These are phyloP conservation scores for Thryonomys swinderianus DNA, from an alignment of 2,113 vertebrate genomes.

Conservation along the genomic window DNA sequence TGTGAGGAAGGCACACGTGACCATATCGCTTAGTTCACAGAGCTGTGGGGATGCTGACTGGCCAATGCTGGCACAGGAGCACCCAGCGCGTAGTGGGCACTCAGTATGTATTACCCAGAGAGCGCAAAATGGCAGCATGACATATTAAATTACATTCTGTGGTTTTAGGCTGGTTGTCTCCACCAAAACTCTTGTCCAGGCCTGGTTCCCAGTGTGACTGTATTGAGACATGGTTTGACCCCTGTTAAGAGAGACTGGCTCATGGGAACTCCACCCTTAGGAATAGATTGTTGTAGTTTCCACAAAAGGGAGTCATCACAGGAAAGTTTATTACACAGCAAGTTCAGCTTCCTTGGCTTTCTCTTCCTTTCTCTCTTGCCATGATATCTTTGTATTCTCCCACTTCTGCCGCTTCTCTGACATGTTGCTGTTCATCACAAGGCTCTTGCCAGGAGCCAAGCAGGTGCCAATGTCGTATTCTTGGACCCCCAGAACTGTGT, in stretches of 20 bases:
- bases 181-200: not conserved
- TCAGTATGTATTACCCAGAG: too few relatives aligned
- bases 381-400: not conserved
- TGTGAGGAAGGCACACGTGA: not conserved
- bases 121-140: fast-evolving
- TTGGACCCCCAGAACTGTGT: not conserved
- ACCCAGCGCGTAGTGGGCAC: too few relatives aligned
- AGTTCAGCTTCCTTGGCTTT: not conserved
- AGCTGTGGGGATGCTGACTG: too few relatives aligned
- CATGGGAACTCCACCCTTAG: not conserved
- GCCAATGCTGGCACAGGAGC: too few relatives aligned
- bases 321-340: not conserved
- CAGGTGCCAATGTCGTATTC: not conserved
- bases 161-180: not conserved
- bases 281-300: not conserved
- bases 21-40: not conserved
- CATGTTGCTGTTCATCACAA: not conserved
- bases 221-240: not conserved
- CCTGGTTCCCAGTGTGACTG: not conserved
- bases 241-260: not conserved
- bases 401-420: not conserved
- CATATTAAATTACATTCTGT: fast-evolving
- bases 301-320: not conserved
- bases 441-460: not conserved
- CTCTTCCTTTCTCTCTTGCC: not conserved